A percentile compares a stretch with the other conserved stretches of the same genome.
These are phyloP conservation scores for Tineola bisselliella DNA, from an alignment of 2,888 invertebrate genomes.

Conservation along the genomic window DNA sequence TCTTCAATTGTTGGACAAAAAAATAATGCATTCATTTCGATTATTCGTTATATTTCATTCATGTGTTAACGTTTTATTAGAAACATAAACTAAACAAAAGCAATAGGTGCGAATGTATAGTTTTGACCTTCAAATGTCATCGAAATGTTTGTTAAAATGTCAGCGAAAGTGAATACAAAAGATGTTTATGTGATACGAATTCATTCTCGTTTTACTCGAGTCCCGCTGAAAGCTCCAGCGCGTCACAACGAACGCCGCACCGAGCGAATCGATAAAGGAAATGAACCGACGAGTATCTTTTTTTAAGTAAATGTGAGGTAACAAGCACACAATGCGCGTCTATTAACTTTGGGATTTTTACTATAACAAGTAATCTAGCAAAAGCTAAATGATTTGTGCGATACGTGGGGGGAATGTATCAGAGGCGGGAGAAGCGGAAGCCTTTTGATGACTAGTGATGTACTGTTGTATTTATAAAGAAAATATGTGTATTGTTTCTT, in stretches of 20 bases:
- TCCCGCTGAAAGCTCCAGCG: not conserved
- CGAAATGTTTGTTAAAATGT: conserved; percentile 10
- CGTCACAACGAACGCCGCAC: not conserved
- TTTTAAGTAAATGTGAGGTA: not conserved
- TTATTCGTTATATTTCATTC: not conserved
- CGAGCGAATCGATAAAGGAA: not conserved
- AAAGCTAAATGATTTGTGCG: conserved; percentile 11
- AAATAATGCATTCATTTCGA: not conserved
- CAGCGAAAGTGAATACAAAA: conserved; percentile 9
- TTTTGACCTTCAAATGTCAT: conserved; percentile 6
- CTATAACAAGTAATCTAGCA: conserved; percentile 11
- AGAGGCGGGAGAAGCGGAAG: not conserved
- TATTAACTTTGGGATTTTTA: not conserved
- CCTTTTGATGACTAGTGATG: not conserved
- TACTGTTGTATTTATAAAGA: not conserved
- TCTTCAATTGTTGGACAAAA: not conserved
- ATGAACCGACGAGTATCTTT: not conserved
- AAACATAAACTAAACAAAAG: not conserved
- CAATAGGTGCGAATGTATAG: not conserved
- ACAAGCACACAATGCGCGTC: not conserved
- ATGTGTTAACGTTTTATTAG: not conserved
- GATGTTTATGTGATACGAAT: conserved; percentile 5
- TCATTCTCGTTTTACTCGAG: not conserved
- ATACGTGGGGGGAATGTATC: conserved; percentile 3
- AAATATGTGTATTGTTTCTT: too few relatives aligned